These are phyloP conservation scores for Yoshiicerus persimilis DNA, from an alignment of 1,140 invertebrate genomes.

Conservation along the genomic window DNA sequence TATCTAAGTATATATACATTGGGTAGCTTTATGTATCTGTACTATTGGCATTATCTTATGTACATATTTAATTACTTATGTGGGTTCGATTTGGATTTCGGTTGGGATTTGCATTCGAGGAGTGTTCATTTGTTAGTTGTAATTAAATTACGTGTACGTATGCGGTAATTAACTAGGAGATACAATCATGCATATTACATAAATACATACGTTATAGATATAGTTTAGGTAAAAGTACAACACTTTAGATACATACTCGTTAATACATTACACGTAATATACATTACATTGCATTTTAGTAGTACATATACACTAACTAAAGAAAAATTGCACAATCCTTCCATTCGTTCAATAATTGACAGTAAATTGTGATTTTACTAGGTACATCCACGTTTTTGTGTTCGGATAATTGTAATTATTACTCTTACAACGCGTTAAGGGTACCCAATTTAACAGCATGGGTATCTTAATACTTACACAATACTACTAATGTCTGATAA, in stretches of 20 bases:
- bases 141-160: neutral
- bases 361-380: neutral
- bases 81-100: neutral
- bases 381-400: neutral
- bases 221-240: neutral
- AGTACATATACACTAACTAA: neutral
- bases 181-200: neutral
- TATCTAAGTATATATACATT: neutral
- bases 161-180: neutral
- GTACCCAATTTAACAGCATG: neutral
- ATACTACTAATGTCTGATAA: no score
- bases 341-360: no score
- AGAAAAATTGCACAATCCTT: neutral
- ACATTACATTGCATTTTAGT: neutral
- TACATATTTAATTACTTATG: neutral
- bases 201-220: neutral
- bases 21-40: neutral
- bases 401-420: neutral
- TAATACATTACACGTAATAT: neutral
- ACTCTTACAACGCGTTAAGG: neutral
- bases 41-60: neutral
- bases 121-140: neutral
- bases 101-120: neutral
- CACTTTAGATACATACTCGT: neutral
- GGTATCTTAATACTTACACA: no score